Evolutionary conservation across 2,797 vertebrate genomes (phyloP).

Genomic region (Danio jaintianensis): DNA sequence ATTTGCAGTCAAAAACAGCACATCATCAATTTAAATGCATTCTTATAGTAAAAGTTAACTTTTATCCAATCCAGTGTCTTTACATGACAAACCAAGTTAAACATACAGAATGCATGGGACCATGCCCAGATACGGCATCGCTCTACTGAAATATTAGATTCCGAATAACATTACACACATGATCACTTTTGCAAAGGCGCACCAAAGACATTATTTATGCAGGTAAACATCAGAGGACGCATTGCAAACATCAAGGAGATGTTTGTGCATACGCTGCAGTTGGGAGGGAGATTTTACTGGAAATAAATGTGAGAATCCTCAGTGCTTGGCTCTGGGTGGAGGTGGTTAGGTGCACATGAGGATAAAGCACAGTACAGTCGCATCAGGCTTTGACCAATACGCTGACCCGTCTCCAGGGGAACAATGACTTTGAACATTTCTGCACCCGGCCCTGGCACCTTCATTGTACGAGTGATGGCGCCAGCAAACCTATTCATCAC

Average conservation of each 20-base stretch:
- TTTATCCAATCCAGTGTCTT: neutral
- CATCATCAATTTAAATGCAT: neutral
- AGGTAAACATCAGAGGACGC: conserved; percentile 39
- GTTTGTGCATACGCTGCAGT: conserved; percentile 31
- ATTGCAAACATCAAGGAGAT: conserved; percentile 34
- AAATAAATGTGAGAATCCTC: conserved; percentile 47
- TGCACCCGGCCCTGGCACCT: conserved; percentile 63
- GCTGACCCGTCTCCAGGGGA: conserved; percentile 78
- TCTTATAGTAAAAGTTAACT: neutral
- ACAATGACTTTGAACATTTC: conserved; percentile 80
- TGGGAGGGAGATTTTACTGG: conserved; percentile 32
- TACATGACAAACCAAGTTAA: neutral
- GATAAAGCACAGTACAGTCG: conserved; percentile 69
- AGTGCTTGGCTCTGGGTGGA: conserved; percentile 55
- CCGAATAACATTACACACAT: conserved; percentile 9
- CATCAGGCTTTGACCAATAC: conserved; percentile 77
- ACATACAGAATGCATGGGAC: neutral
- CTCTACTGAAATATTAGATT: conserved; percentile 11
- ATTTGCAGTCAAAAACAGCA: neutral
- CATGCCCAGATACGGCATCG: neutral
- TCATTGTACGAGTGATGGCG: conserved; percentile 70
- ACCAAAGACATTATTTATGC: conserved; percentile 26
- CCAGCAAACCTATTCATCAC: conserved; percentile 77
- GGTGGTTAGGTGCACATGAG: conserved; percentile 45
- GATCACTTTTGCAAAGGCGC: conserved; percentile 28